phyloP scores from a whole-genome alignment of 2,888 invertebrate genomes.

The Apamea crenata region DNA sequence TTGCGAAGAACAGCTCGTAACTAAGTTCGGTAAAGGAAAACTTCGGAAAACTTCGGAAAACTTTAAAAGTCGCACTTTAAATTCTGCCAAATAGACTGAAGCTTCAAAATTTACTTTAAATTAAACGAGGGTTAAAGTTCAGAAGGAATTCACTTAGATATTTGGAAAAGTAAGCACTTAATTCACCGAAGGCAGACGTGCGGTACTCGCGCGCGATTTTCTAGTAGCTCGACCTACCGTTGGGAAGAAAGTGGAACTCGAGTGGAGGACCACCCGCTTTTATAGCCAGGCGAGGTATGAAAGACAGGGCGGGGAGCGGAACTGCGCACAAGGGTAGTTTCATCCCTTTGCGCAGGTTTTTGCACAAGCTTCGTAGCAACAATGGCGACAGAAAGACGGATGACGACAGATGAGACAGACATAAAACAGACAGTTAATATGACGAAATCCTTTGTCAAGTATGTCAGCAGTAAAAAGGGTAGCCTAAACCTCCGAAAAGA shows the following conservation, averaged over 20 bases:
- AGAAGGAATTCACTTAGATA: neutral
- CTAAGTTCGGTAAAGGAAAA: constrained; percentile 27
- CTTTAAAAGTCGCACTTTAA: constrained; percentile 32
- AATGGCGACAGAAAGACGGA: constrained; percentile 75
- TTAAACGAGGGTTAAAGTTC: neutral
- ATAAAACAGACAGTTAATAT: constrained; percentile 64
- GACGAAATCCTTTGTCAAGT: constrained; percentile 64
- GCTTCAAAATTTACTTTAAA: neutral
- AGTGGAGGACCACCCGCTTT: constrained; percentile 35
- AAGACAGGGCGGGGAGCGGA: constrained; percentile 59
- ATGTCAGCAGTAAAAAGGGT: constrained; percentile 32
- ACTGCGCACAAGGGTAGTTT: constrained; percentile 71
- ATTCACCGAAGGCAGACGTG: constrained; percentile 16
- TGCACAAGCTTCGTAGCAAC: constrained; percentile 67
- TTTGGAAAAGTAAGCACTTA: neutral
- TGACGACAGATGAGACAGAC: constrained; percentile 67
- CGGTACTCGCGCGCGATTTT: constrained; percentile 7
- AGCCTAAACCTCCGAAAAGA: neutral
- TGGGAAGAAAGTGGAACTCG: constrained; percentile 27
- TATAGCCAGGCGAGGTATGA: constrained; percentile 70
- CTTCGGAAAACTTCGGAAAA: constrained; percentile 3
- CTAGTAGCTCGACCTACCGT: constrained; percentile 6
- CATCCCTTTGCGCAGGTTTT: constrained; percentile 72
- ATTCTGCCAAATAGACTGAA: neutral
- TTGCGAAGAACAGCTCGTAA: constrained; percentile 13